Evolutionary conservation across 2,113 vertebrate genomes (phyloP).

Genomic region (Asarcornis scutulata): DNA sequence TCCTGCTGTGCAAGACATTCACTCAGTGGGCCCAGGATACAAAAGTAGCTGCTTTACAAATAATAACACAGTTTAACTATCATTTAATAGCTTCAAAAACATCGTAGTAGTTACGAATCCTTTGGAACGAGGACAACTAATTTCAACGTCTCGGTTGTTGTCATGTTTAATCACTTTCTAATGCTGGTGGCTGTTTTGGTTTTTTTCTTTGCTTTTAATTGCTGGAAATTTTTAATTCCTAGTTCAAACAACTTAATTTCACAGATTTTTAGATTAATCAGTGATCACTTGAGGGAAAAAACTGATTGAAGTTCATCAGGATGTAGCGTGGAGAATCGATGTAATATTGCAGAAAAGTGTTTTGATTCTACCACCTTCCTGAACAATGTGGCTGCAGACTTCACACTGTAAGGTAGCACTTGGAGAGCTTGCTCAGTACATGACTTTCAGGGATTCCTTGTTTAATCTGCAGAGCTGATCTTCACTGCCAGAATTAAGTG

Average conservation of each 20-base stretch:
- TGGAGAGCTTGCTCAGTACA: not conserved
- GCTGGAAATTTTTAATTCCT: slow-evolving; percentile 58
- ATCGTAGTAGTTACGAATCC: slow-evolving; percentile 20
- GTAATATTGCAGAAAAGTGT: not conserved
- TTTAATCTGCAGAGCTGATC: not conserved
- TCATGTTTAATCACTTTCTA: slow-evolving; percentile 53
- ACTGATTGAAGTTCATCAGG: slow-evolving; percentile 14
- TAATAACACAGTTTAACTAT: slow-evolving; percentile 60
- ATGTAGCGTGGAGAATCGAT: not conserved
- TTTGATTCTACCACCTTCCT: not conserved
- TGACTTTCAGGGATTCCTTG: not conserved
- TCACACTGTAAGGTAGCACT: not conserved
- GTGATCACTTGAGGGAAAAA: slow-evolving; percentile 23
- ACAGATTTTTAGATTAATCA: slow-evolving; percentile 54
- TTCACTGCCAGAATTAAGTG: not conserved
- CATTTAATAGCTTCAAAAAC: slow-evolving; percentile 56
- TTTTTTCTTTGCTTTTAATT: slow-evolving; percentile 61
- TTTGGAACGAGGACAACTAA: slow-evolving; percentile 17
- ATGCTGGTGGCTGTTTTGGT: slow-evolving; percentile 34
- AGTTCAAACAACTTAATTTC: slow-evolving; percentile 64
- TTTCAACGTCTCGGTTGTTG: slow-evolving; percentile 51
- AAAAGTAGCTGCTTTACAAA: slow-evolving; percentile 64
- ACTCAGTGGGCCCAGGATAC: slow-evolving; percentile 3
- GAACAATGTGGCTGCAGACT: not conserved
- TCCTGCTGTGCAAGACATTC: slow-evolving; percentile 59